Conservation (phyloP, 2,113 vertebrate species). For the Ancistrus triradiatus region DNA sequence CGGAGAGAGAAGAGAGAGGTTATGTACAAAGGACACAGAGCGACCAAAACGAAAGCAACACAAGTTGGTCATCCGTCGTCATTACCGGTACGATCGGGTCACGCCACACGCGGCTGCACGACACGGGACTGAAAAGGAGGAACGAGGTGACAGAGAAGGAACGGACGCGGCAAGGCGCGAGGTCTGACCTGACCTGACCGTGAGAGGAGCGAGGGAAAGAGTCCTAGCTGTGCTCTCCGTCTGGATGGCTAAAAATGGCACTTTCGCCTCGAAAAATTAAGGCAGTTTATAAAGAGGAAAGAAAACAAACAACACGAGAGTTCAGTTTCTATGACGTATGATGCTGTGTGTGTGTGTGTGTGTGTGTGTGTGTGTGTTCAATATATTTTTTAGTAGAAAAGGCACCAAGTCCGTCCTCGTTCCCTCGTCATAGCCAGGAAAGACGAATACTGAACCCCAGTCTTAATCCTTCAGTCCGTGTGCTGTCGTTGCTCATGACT, state of each 20-base stretch:
- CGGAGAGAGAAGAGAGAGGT: conserved; percentile 26
- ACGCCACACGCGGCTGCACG: conserved; percentile 26
- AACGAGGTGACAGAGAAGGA: background rate
- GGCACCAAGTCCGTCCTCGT: conserved; percentile 43
- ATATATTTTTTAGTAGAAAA: conserved; percentile 48
- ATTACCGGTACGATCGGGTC: conserved; percentile 33
- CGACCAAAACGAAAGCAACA: conserved; percentile 43
- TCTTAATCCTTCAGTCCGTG: conserved; percentile 7
- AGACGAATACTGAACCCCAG: conserved; percentile 3
- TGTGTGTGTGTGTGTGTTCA: conserved; percentile 29
- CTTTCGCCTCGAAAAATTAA: conserved; percentile 49
- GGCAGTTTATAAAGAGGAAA: conserved; percentile 51
- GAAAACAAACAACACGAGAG: conserved; percentile 35
- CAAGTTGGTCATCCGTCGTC: conserved; percentile 39
- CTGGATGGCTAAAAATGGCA: conserved; percentile 34
- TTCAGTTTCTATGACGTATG: conserved; percentile 30
- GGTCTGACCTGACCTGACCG: conserved; percentile 24
- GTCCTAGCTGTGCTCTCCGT: conserved; percentile 23
- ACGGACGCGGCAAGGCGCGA: conserved; percentile 7
- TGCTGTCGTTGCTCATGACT: conserved; percentile 9
- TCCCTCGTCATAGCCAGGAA: conserved; percentile 3
- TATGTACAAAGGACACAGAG: conserved; percentile 60
- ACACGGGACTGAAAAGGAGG: conserved; percentile 41
- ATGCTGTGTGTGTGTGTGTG: conserved; percentile 29
- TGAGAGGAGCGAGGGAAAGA: conserved; percentile 16